Base-by-base conservation (phyloP, 2,888 invertebrate species). In the Cosmia trapezina region DNA sequence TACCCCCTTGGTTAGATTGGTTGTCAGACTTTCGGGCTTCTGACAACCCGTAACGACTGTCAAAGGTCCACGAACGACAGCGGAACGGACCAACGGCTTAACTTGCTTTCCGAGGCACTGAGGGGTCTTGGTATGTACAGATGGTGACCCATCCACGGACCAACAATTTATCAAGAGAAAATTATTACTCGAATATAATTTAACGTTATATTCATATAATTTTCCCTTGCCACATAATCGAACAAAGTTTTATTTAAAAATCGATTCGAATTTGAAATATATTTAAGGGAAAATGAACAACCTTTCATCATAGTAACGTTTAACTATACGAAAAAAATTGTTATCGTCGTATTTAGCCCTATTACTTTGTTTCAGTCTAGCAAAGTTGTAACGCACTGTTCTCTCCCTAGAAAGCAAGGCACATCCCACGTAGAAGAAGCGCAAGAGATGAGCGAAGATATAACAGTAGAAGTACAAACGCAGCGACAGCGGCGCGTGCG, bases 341-440 rank as follows among this genome's bases (percentile, higher is more conserved):
- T 6, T 12, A 7, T 14, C 19, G 12, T 47, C 28, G 0, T 12
- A 4, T 19, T 45, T 62, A 28, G 12, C 12, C 28, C 45, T 19
- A 19, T 19, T 4, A 28, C 12, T 19, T 3, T 14, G 7, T 60
- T 41, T 41, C 14, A 41, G 37, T 45, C 1, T 12, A 33, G 12
- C 19, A 54, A 64, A 41, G 22, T 64, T 33, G 1, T 53, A 28
- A 54, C 2, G 2, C 0, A 11, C 9, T 43, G 14, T 45, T 66
- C 4, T 43, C 4, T 45, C 19, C 6, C 0, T 84, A 96, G 96
- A 60, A 96, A 96, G 83, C 95, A 94, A 79, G 95, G 95, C 45
- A 88, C 89, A 0, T 43, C 82, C 0, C 90, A 89, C 9, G 93
- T 96, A 3, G 96, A 96, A 67, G 95, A 95, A 77, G 96, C 94